Conservation (phyloP, 2,113 vertebrate species). For the Hippolais icterina region DNA sequence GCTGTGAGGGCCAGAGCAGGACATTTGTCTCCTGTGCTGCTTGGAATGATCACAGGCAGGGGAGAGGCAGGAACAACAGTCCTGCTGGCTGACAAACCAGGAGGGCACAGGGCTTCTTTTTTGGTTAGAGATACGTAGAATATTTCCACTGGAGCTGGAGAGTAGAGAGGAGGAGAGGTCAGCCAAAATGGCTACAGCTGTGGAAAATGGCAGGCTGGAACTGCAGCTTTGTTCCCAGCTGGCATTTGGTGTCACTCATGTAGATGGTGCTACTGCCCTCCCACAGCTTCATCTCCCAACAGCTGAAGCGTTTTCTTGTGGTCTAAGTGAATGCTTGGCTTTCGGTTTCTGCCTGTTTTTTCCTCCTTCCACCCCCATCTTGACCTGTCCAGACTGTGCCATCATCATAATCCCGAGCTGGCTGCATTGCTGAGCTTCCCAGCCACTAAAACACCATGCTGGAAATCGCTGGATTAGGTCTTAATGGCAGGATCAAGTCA, state of each 20-base stretch:
- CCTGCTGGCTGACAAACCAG: neutral
- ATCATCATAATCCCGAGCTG: constrained; percentile 36
- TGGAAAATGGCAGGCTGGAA: neutral
- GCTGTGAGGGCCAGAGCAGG: neutral
- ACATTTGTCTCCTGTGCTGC: neutral
- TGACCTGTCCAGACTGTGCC: neutral
- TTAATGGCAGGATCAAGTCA: constrained; percentile 50
- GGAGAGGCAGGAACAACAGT: neutral
- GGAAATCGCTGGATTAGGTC: constrained; percentile 6
- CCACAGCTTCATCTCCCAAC: neutral
- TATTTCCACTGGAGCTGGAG: neutral
- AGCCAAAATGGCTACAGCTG: neutral
- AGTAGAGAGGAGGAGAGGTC: neutral
- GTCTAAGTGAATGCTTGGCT: neutral
- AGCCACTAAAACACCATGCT: neutral
- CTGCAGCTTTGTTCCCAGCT: neutral
- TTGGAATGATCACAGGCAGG: neutral
- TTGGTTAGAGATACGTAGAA: neutral
- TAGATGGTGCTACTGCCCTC: neutral
- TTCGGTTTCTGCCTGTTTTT: neutral
- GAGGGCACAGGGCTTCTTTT: neutral
- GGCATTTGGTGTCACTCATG: neutral
- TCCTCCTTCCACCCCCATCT: neutral
- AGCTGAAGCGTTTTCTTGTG: accelerated
- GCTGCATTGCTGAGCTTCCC: neutral